Evolutionary conservation across 2,797 vertebrate species (phyloP), one percentile per base, ranked within the genome.

Genomic region (Falco novaeseelandiae): DNA sequence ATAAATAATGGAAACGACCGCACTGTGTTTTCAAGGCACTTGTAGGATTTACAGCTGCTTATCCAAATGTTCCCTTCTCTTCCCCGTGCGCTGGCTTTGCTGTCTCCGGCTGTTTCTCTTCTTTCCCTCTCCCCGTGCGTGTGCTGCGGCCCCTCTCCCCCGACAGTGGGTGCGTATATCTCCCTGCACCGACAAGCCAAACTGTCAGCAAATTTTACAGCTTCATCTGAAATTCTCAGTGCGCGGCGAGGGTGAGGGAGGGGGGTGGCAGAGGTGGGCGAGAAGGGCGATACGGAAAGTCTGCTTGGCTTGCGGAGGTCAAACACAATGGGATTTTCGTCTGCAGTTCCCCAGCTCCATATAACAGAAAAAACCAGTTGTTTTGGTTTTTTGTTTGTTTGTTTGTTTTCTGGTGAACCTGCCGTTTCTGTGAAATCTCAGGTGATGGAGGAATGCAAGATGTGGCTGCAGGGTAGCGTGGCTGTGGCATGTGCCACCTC

Each of bases 11-110:
- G 40, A 70, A 78, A 83, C 27, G 54, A 65, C 55, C 26, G 42
- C 1, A 23, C 20, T 61, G 79, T 81, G 83, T 84, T 95, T 93
- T 72, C 65, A 26, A 94, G 96, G 96, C 87, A 67, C 90, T 80
- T 36, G 87, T 66, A 88, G 95, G 83, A 96, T 94, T 91, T 96
- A 96, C 73, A 84, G 85, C 81, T 65, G 81, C 94, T 84, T 91
- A 67, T 89, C 91, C 81, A 72, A 93, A 89, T 61, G 61, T 88
- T 90, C 85, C 48, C 34, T 83, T 86, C 76, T 40, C 27, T 66
- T 87, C 82, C 54, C 49, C 0, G 0, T 0, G 3, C 1, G 3
- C 89, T n/a, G 40, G 55, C 88, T 83, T 85, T 21, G 12, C 86
- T 0, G 0, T 83, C 85, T 85, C 78, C 0, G 30, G 58, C 76